Evolutionary conservation across 1,140 invertebrate species (phyloP), one percentile per base, ranked within the genome.

Genomic region (Oryctes rhinoceros): DNA sequence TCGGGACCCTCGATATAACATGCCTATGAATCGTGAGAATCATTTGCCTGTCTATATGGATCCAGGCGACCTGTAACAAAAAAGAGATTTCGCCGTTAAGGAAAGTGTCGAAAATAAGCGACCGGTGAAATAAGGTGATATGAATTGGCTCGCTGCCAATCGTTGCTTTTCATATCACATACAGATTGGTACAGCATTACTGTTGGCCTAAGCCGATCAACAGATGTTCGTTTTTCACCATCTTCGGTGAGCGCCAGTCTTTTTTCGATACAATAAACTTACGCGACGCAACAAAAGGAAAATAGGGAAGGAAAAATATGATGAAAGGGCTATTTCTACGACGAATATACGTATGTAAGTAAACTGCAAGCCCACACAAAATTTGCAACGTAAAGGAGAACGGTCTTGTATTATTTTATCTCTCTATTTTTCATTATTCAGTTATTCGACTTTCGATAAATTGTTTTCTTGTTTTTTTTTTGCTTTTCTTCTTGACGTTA

Each of bases 1-100:
- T 90, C 11, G 95, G 93, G 86, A 97, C 93, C 78, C 95, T 91
- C 0, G 95, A 95, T 79, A 98, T 96, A 35, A 98, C 95, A 86
- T 97, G 95, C 53, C 94, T 93, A 88, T 97, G 96, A 85, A 97
- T 96, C 15, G 96, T 96, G 59, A 98, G 90, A 83, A 97, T 94
- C 95, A 97, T 96, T 88, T 97, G 94, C n/a, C 96, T 91, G 86
- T 97, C 95, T 83, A 97, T 96, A 88, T 98, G 96, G 76, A 97
- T 94, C 96, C 96, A 98, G 49, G 96, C 96, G 81, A 97, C 96
- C 96, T 97, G 89, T 11, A 90, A 90, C 37, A 67, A 82, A 83
- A 75, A 39, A 80, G 48, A 75, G 20, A 20, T 11, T 79, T 79
- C 18, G 4, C 78, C 78, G 49, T 65, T 53, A 78, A 48, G 11